phyloP scores from a whole-genome alignment of 1,140 invertebrate species.

The Triops cancriformis region DNA sequence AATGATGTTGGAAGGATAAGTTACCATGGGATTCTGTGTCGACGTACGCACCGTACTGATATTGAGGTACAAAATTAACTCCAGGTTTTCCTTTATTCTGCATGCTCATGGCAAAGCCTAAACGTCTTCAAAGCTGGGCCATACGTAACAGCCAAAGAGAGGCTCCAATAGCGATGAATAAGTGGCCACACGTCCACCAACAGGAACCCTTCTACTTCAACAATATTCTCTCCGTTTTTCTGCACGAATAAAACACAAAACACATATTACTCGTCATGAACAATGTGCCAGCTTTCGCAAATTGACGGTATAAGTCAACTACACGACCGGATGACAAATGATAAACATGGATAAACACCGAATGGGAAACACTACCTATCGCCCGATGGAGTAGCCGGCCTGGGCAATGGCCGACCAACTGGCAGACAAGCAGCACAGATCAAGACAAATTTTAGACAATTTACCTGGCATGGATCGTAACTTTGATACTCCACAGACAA shows the following conservation, averaged over 20 bases:
- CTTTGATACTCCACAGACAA: not conserved
- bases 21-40: not conserved
- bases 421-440: not conserved
- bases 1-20: not conserved
- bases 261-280: not conserved
- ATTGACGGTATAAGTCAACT: not conserved
- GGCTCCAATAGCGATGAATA: not conserved
- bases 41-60: conserved; percentile 3
- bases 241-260: conserved; percentile 10
- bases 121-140: conserved; percentile 1
- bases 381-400: not conserved
- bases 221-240: not conserved
- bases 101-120: conserved; percentile 8
- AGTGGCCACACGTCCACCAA: not conserved
- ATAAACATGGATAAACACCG: conserved; percentile 6
- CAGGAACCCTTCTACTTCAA: conserved; percentile 2
- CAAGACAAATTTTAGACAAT: not conserved
- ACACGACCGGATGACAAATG: not conserved
- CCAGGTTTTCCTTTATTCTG: conserved; percentile 9
- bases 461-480: conserved; percentile 3
- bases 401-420: conserved; percentile 12
- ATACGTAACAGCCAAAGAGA: not conserved
- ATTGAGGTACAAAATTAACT: not conserved
- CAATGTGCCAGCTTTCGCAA: not conserved
- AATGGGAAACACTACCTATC: not conserved